Percentiles rank a stretch among this genome's conserved stretches.
Evolutionary conservation across 2,113 vertebrate species (phyloP).

Genomic region (Alectura lathami): DNA sequence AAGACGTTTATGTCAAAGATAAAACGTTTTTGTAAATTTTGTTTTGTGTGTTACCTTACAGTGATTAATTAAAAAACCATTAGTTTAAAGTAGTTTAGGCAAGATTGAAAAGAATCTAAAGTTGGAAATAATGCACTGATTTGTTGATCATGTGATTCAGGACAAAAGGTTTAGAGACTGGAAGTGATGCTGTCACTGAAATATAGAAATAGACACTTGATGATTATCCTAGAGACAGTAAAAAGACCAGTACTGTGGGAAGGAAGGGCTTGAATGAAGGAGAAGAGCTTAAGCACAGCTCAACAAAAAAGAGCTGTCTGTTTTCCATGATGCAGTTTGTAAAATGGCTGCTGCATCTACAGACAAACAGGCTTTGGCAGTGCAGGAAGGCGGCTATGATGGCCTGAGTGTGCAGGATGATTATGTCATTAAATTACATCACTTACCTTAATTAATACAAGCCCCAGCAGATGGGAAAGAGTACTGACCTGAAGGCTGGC

Average conservation of each 20-base stretch:
- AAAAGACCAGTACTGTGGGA: neutral
- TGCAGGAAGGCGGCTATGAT: neutral
- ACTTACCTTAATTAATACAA: neutral
- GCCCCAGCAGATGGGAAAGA: neutral
- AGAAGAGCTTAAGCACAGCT: neutral
- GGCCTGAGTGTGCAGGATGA: neutral
- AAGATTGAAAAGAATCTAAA: neutral
- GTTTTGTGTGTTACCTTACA: neutral
- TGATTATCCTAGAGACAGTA: neutral
- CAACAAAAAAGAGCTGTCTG: neutral
- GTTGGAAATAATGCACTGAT: neutral
- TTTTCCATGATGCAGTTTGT: neutral
- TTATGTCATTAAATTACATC: neutral
- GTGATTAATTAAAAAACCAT: neutral
- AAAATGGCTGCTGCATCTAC: slow-evolving; percentile 16
- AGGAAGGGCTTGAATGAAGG: neutral
- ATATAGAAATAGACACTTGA: neutral
- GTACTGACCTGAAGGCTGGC: neutral
- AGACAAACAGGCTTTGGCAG: neutral
- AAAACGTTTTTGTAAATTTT: slow-evolving; percentile 18
- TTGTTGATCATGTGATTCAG: neutral
- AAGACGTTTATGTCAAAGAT: neutral
- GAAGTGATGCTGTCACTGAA: neutral
- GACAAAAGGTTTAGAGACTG: neutral
- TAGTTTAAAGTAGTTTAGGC: neutral